Evolutionary conservation across 2,113 vertebrate species (phyloP).

Genomic region (Syngnathus typhle): DNA sequence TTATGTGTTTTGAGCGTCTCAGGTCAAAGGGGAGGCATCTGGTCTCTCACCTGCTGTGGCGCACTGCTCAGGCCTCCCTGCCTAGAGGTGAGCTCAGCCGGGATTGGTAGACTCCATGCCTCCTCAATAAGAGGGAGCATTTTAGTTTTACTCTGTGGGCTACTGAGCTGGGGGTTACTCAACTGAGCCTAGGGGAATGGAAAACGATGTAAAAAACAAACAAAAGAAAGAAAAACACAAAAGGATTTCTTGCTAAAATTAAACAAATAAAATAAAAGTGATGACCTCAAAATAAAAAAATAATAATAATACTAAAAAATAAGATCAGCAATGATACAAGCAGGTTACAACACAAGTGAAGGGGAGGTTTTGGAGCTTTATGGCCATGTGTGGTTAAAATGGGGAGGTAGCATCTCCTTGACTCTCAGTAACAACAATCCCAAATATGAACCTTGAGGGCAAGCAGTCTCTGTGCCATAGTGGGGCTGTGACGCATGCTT

Average conservation of each 20-base stretch:
- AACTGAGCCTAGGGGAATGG: conserved; percentile 99
- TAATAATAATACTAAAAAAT: conserved; percentile 18
- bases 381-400: conserved; percentile 5
- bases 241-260: not conserved
- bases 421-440: conserved; percentile 42
- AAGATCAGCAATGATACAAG: conserved; percentile 62
- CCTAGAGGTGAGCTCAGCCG: conserved; percentile 99
- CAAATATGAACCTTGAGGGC: conserved; percentile 54
- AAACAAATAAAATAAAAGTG: conserved; percentile 26
- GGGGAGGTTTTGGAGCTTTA: conserved; percentile 13
- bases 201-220: conserved; percentile 56
- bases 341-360: conserved; percentile 54
- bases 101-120: conserved; percentile 99
- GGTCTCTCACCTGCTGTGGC: conserved; percentile 99
- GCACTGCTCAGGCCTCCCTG: conserved; percentile 99
- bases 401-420: conserved; percentile 12
- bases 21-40: conserved; percentile 48
- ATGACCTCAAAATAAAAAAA: conserved; percentile 62
- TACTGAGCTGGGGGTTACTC: conserved; percentile 99
- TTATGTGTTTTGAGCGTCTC: conserved; percentile 12
- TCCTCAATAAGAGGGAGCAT: conserved; percentile 99
- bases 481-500: conserved; percentile 59
- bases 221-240: conserved; percentile 35
- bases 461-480: conserved; percentile 42
- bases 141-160: conserved; percentile 99